Conservation (phyloP, 2,797 vertebrate genomes). For the Acipenser ruthenus region DNA sequence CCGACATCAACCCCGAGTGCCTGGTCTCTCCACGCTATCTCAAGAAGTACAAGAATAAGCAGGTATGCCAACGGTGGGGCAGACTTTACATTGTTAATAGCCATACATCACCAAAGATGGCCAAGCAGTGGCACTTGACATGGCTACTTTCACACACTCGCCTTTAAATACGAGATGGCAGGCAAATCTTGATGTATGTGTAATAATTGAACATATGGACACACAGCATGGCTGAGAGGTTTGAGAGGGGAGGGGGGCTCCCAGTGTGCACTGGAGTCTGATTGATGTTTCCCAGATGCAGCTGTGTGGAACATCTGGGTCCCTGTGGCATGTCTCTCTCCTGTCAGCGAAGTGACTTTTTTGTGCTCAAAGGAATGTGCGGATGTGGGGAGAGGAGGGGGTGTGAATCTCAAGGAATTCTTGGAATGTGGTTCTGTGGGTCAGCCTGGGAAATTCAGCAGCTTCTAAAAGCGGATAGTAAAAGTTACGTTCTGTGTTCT, state of each 20-base stretch:
- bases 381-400: constrained; percentile 24
- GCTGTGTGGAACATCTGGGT: constrained; percentile 1
- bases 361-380: constrained; percentile 36
- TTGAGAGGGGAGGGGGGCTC: constrained; percentile 13
- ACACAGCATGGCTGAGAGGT: constrained; percentile 10
- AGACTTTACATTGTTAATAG: not conserved
- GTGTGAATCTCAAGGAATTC: constrained; percentile 46
- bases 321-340: constrained; percentile 42
- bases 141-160: not conserved
- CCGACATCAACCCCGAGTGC: constrained; percentile 92
- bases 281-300: constrained; percentile 47
- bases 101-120: not conserved
- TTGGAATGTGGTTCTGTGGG: constrained; percentile 49
- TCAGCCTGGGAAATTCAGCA: constrained; percentile 41
- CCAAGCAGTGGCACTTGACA: not conserved
- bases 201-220: not conserved
- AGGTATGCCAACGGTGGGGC: constrained; percentile 56
- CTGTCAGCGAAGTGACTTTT: not conserved
- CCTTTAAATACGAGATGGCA: not conserved
- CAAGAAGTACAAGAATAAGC: constrained; percentile 97
- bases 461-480: constrained; percentile 20
- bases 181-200: not conserved
- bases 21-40: constrained; percentile 94
- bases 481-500: too few species aligned
- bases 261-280: constrained; percentile 1